Percentiles rank a stretch among this genome's conserved stretches.
These are phyloP conservation scores for Scaptomyza caliginosa DNA, from an alignment of 2,888 invertebrate genomes.

Conservation along the genomic window DNA sequence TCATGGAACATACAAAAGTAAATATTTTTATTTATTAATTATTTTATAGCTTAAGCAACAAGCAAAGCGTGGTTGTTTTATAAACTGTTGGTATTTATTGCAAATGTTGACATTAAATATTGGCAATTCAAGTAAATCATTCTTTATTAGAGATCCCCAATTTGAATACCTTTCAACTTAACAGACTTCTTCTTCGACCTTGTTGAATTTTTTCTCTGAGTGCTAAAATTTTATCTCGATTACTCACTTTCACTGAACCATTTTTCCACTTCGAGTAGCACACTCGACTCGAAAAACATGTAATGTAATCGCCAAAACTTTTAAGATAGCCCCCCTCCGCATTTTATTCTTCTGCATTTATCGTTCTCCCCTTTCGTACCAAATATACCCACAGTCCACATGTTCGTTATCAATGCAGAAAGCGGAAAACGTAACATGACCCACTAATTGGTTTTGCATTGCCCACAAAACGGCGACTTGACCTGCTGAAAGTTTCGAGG, in stretches of 20 bases:
- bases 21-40: not conserved
- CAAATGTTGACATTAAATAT: too few species aligned
- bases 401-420: constrained; percentile 12
- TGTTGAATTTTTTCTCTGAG: not conserved
- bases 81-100: not conserved
- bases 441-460: constrained; percentile 69
- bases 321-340: not conserved
- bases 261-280: constrained; percentile 1
- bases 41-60: not conserved
- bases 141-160: too few species aligned
- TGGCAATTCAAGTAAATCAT: too few species aligned
- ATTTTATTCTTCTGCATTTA: too few species aligned
- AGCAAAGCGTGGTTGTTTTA: not conserved
- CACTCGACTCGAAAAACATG: not conserved
- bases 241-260: constrained; percentile 3
- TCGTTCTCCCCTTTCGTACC: not conserved
- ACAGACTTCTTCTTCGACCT: not conserved
- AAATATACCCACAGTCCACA: not conserved
- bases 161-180: too few species aligned
- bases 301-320: constrained; percentile 8
- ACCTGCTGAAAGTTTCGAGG: constrained; percentile 69
- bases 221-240: not conserved
- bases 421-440: constrained; percentile 46
- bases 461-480: constrained; percentile 54
- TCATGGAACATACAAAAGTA: not conserved